A percentile compares a stretch with the other conserved stretches of the same genome.
These are phyloP conservation scores for Denticeps clupeoides DNA, from an alignment of 2,797 vertebrate genomes.

Conservation along the genomic window DNA sequence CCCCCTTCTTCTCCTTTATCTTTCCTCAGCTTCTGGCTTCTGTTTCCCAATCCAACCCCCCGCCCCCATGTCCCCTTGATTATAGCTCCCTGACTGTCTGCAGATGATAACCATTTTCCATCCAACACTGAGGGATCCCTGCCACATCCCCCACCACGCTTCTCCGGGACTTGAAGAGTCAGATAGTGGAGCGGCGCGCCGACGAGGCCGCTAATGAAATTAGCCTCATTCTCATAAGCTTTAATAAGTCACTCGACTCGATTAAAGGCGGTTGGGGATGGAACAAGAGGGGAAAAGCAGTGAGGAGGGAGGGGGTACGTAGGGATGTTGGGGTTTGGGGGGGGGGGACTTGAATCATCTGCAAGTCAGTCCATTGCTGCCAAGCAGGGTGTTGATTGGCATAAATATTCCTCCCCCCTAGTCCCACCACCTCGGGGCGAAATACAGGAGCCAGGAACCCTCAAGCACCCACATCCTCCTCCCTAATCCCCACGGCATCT, in stretches of 20 bases:
- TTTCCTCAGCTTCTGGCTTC: neutral
- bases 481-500: constrained; percentile 19
- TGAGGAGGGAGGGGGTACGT: neutral
- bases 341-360: constrained; percentile 32
- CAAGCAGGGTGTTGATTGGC: constrained; percentile 71
- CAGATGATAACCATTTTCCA: constrained; percentile 53
- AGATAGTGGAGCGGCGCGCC: constrained; percentile 40
- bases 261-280: constrained; percentile 59
- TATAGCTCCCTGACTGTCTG: constrained; percentile 50
- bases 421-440: constrained; percentile 37
- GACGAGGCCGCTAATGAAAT: constrained; percentile 63
- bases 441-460: constrained; percentile 34
- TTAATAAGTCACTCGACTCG: constrained; percentile 77
- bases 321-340: neutral
- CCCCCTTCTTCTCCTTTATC: neutral
- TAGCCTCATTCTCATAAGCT: constrained; percentile 67
- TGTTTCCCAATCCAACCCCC: neutral
- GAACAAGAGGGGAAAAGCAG: neutral
- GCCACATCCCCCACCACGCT: constrained; percentile 7
- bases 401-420: constrained; percentile 59
- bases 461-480: constrained; percentile 7
- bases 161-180: constrained; percentile 44
- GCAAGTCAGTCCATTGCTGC: constrained; percentile 63
- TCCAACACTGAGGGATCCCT: constrained; percentile 29
- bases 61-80: constrained; percentile 32